Evolutionary conservation across 2,888 invertebrate species (phyloP).

Genomic region (Ennomos erosarius): DNA sequence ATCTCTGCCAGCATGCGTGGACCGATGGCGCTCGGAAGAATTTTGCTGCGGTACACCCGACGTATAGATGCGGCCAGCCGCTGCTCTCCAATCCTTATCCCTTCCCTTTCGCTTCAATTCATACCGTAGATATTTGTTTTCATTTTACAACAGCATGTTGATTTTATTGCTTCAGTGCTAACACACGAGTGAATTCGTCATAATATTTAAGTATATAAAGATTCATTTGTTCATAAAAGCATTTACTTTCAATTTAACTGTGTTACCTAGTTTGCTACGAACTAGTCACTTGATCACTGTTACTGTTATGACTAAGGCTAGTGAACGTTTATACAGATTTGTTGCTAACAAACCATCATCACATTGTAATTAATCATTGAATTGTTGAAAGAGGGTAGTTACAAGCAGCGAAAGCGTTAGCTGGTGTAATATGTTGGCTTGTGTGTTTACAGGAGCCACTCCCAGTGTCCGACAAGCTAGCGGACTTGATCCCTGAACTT

Average conservation of each 20-base stretch:
- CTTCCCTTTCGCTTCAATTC: constrained; percentile 53
- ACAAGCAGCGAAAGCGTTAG: background rate
- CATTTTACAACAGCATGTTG: constrained; percentile 58
- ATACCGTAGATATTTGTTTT: constrained; percentile 33
- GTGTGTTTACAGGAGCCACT: constrained; percentile 66
- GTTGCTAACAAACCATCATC: constrained; percentile 9
- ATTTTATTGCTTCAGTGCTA: constrained; percentile 64
- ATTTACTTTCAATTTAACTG: constrained; percentile 8
- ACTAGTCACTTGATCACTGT: background rate
- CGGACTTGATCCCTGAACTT: constrained; percentile 75
- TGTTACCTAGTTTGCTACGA: constrained; percentile 10
- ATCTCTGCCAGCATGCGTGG: constrained; percentile 75
- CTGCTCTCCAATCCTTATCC: constrained; percentile 51
- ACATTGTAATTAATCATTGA: constrained; percentile 6
- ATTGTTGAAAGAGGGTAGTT: background rate
- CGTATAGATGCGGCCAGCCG: constrained; percentile 28
- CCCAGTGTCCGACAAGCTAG: constrained; percentile 70
- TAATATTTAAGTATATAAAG: constrained; percentile 5
- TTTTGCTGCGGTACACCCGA: constrained; percentile 39
- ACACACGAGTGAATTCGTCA: constrained; percentile 41
- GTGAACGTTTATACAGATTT: background rate
- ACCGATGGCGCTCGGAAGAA: constrained; percentile 71
- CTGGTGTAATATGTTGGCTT: constrained; percentile 11
- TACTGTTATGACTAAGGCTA: background rate
- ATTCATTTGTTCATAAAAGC: constrained; percentile 8